phyloP scores from a whole-genome alignment of 2,113 vertebrate genomes.

The Struthio camelus region DNA sequence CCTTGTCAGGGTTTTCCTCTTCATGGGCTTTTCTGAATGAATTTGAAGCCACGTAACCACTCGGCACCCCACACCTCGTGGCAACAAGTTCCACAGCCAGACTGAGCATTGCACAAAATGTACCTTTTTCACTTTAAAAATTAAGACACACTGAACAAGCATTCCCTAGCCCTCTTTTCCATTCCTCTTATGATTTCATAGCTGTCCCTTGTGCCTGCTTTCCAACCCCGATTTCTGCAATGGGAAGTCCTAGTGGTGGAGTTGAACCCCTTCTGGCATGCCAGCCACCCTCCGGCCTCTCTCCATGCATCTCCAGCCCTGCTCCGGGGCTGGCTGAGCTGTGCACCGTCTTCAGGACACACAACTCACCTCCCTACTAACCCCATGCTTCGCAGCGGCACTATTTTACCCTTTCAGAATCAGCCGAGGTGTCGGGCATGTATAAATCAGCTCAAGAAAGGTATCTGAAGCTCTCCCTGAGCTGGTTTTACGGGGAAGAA shows the following conservation, averaged over 20 bases:
- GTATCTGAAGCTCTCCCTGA: not conserved
- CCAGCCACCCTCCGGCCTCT: not conserved
- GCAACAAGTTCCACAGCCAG: not conserved
- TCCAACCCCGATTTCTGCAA: not conserved
- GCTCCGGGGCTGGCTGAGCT: not conserved
- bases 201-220: not conserved
- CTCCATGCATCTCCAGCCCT: not conserved
- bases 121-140: not conserved
- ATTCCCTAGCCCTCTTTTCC: not conserved
- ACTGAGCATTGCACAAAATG: not conserved
- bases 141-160: not conserved
- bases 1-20: not conserved
- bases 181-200: not conserved
- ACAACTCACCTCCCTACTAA: not conserved
- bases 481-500: not conserved
- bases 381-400: not conserved
- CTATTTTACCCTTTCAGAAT: not conserved
- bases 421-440: not conserved
- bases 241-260: not conserved
- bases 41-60: not conserved
- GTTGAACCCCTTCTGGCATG: not conserved
- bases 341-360: not conserved
- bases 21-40: not conserved
- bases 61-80: not conserved
- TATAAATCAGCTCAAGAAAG: not conserved